These are phyloP conservation scores for Hemichromis elongatus DNA, from an alignment of 2,113 vertebrate species.

Conservation along the genomic window DNA sequence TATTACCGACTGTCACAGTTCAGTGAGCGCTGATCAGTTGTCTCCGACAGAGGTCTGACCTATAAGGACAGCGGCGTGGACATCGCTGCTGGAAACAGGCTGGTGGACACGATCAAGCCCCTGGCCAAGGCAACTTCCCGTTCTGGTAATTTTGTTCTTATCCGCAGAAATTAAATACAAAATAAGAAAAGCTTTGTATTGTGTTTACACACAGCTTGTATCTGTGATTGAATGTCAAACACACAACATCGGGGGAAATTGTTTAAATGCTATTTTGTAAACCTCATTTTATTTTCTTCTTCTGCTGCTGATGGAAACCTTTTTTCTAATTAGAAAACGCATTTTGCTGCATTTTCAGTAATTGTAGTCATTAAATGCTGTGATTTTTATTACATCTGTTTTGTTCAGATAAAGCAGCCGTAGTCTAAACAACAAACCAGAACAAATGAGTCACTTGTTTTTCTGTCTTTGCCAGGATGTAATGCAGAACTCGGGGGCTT, in stretches of 20 bases:
- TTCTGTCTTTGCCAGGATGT: conserved; percentile 76
- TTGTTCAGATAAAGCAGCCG: neutral
- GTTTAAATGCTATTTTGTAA: neutral
- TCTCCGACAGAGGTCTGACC: conserved; percentile 81
- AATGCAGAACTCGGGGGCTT: conserved; percentile 91
- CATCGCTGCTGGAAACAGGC: conserved; percentile 85
- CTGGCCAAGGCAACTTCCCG: conserved; percentile 90
- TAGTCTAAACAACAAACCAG: neutral
- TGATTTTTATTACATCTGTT: neutral
- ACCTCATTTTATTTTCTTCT: neutral
- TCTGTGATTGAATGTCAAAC: neutral
- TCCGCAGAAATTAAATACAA: neutral
- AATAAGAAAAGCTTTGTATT: neutral
- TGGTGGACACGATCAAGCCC: conserved; percentile 91
- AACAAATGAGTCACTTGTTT: neutral
- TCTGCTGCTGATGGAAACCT: neutral
- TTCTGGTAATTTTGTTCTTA: conserved; percentile 72
- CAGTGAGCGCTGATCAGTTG: neutral
- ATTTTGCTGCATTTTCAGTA: neutral
- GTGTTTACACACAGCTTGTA: neutral
- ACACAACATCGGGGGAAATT: neutral
- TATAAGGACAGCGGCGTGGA: conserved; percentile 96
- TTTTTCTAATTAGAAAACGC: neutral
- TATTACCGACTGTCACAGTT: neutral
- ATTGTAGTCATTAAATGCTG: neutral